Base-by-base conservation (phyloP, 2,113 vertebrate species). In the Cryptotis parvus region DNA sequence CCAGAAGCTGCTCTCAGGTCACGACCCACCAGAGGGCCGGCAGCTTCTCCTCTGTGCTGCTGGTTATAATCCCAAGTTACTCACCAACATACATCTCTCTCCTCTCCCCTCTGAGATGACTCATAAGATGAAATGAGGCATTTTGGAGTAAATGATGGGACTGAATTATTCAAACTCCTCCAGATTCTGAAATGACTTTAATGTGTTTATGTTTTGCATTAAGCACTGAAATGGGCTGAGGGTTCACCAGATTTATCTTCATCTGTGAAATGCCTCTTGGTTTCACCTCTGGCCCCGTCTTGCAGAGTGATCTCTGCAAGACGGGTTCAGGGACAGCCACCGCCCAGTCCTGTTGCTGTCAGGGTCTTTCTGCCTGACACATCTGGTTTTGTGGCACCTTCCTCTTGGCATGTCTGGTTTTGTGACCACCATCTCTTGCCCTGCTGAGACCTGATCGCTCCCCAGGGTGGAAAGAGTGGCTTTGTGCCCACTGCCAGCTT, bases 131-230 rank as follows among this genome's bases (percentile, higher is more conserved):
- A 86, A 95, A 87, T 11, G 83, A 96, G 91, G 96, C 84, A 0
- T 95, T 95, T 94, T 76, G 76, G 92, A 94, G 92, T 80, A 94
- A 94, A 83, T 52, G 81, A 90, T 65, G 94, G 89, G 85, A 74
- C 61, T 85, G 90, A 96, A 95, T 94, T 95, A 96, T 95, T 96
- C 93, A 76, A 94, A 61, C 89, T 72, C 72, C 80, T 94, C 78
- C 89, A 61, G 95, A 91, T 89, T 91, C 93, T 76, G 95, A 43
- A 9, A 88, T 86, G 95, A 85, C 93, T 87, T 58, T 79, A 94
- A 94, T 58, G 78, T 7, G 0, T 91, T 96, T 96, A 79, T 95
- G 68, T 95, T 95, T 95, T 95, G 49, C 92, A 70, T 92, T 84
- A 87, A 82, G 89, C 61, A 61, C 84, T 69, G 72, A 76, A 73